Percentiles rank a stretch among this genome's conserved stretches.
Evolutionary conservation across 2,888 invertebrate genomes (phyloP).

Genomic region (Trissonchulus latispiculum): DNA sequence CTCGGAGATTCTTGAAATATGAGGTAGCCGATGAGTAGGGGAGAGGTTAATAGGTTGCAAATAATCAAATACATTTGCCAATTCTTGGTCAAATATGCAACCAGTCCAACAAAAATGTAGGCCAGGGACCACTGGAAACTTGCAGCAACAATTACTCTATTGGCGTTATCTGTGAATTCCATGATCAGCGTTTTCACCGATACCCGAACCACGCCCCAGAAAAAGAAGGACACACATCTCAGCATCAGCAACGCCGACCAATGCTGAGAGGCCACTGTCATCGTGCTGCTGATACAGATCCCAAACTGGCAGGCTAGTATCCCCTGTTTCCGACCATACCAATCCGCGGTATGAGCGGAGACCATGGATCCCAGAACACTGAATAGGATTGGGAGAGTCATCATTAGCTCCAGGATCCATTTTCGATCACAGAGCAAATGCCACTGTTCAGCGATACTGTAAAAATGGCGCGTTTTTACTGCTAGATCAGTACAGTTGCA

Average conservation of each 20-base stretch:
- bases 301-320: not conserved
- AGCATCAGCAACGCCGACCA: not conserved
- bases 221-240: not conserved
- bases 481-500: not conserved
- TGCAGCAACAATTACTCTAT: not conserved
- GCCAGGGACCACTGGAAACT: conserved; percentile 10
- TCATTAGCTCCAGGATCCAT: not conserved
- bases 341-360: not conserved
- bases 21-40: not conserved
- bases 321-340: conserved; percentile 4
- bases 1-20: conserved; percentile 13
- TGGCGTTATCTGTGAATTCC: conserved; percentile 2
- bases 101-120: not conserved
- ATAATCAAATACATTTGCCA: conserved; percentile 19
- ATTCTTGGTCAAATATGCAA: conserved; percentile 14
- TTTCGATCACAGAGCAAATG: conserved; percentile 9
- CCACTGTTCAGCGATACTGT: not conserved
- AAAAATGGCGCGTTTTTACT: not conserved
- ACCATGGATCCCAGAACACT: not conserved
- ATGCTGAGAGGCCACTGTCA: not conserved
- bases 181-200: not conserved
- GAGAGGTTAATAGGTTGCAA: not conserved
- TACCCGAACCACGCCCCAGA: not conserved
- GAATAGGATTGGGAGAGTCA: not conserved
- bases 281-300: not conserved